A percentile compares a stretch with the other conserved stretches of the same genome.
Evolutionary conservation across 2,797 vertebrate species (phyloP).

Genomic region (Danionella dracula): DNA sequence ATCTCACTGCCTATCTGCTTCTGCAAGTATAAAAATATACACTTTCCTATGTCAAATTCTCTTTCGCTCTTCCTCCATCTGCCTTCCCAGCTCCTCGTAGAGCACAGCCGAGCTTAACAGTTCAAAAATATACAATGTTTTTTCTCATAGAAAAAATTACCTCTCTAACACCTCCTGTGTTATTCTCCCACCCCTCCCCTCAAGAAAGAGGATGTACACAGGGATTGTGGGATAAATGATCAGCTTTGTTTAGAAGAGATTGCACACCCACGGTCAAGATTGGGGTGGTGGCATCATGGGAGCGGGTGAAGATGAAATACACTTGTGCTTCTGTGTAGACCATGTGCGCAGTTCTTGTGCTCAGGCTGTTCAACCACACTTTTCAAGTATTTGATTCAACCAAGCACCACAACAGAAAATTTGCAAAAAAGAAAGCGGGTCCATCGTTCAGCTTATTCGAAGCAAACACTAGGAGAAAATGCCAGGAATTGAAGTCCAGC

Average conservation of each 20-base stretch:
- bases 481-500: constrained; percentile 1
- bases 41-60: constrained; percentile 74
- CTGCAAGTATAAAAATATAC: constrained; percentile 80
- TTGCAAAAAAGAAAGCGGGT: neutral
- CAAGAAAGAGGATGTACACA: constrained; percentile 33
- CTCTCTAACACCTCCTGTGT: constrained; percentile 33
- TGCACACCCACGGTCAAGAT: neutral
- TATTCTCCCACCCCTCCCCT: constrained; percentile 18
- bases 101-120: constrained; percentile 50
- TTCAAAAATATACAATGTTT: constrained; percentile 73
- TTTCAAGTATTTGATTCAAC: constrained; percentile 18
- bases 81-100: neutral
- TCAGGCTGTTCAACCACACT: neutral
- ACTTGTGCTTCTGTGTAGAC: constrained; percentile 30
- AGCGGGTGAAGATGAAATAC: neutral
- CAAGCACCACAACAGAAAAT: neutral
- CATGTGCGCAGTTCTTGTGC: constrained; percentile 15
- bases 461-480: neutral
- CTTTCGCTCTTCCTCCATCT: constrained; percentile 36
- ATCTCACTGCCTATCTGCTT: constrained; percentile 57
- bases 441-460: constrained; percentile 17
- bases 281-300: neutral
- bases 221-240: constrained; percentile 11
- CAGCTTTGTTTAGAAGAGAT: constrained; percentile 2
- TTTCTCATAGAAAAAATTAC: constrained; percentile 61